Evolutionary conservation across 1,140 invertebrate species (phyloP).

Genomic region (Listronotus bonariensis): DNA sequence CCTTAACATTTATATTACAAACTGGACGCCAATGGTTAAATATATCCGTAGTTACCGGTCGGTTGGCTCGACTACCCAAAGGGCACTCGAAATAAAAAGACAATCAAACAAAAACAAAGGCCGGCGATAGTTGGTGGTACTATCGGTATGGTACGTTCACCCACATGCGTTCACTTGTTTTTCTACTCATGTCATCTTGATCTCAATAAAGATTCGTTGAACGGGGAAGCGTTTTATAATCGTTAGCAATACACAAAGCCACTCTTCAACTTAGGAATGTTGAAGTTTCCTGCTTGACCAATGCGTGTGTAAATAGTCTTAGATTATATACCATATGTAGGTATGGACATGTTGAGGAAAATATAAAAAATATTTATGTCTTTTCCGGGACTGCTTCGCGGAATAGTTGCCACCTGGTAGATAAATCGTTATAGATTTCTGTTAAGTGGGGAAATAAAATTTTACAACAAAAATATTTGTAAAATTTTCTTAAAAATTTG

Average conservation of each 20-base stretch:
- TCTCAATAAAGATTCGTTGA: conserved; percentile 23
- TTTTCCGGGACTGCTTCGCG: conserved; percentile 7
- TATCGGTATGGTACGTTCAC: conserved; percentile 26
- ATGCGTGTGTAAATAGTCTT: conserved; percentile 18
- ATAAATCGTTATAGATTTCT: too few species aligned
- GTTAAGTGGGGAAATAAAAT: too few species aligned
- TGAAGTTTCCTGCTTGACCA: conserved; percentile 29
- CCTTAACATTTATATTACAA: too few species aligned
- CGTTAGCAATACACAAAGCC: background rate
- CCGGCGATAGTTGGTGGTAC: conserved; percentile 15
- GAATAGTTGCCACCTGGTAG: background rate
- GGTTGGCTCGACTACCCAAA: conserved; percentile 17
- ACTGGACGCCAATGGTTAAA: conserved; percentile 3
- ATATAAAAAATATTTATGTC: conserved; percentile 18
- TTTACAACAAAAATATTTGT: too few species aligned
- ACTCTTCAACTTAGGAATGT: conserved; percentile 17
- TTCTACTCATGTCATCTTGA: conserved; percentile 16
- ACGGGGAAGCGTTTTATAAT: conserved; percentile 5
- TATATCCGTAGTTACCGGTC: conserved; percentile 13
- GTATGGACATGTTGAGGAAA: conserved; percentile 17
- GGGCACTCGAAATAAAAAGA: conserved; percentile 22
- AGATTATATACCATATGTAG: conserved; percentile 28
- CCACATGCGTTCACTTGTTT: conserved; percentile 29
- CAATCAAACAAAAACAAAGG: conserved; percentile 27
- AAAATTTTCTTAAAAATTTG: too few species aligned